Base-by-base conservation (phyloP, 2,797 vertebrate species). In the Manis pentadactyla region DNA sequence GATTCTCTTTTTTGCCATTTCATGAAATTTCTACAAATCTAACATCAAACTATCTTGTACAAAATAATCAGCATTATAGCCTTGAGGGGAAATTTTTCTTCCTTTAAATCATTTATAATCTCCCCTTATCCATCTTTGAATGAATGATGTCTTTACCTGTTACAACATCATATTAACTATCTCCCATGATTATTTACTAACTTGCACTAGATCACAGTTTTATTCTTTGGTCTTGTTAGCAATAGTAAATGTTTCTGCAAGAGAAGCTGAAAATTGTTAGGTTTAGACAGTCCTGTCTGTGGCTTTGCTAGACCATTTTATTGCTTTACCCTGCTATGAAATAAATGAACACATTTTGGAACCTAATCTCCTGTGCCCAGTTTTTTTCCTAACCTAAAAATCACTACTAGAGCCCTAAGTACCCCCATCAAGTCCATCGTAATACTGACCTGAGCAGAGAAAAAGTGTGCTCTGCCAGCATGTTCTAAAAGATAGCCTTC, bases 311-410 rank as follows among this genome's bases (percentile, higher is more conserved):
- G 23, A 87, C 42, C 93, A n/a, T 55, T 95, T 95, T 94, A n/a
- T 59, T 79, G 46, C 78, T 42, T 14, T 51, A 29, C 39, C 92
- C 31, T n/a, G 64, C 69, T 96, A 37, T 78, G 42, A 95, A 87
- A 90, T 27, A 91, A 81, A 91, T 51, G 27, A 93, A 49, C 53
- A 88, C 10, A 73, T 87, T 85, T 93, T 94, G 53, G 59, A 53
- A 18, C 86, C 81, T 74, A 97, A 83, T 83, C 93, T 81, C 42
- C 57, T 88, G 57, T 49, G 57, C 2, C 23, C 64, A 78, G 0
- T 73, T 87, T 89, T 94, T 96, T 96, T 97, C 69, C 69, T 94
- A 39, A 96, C 55, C 79, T 93, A 96, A 97, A 98, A 96, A 92
- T 94, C 25, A 55, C 46, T 85, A 57, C 57, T 69, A 55, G 69